phyloP scores from a whole-genome alignment of 1,140 invertebrate genomes.

The Macrocentrus cingulum region DNA sequence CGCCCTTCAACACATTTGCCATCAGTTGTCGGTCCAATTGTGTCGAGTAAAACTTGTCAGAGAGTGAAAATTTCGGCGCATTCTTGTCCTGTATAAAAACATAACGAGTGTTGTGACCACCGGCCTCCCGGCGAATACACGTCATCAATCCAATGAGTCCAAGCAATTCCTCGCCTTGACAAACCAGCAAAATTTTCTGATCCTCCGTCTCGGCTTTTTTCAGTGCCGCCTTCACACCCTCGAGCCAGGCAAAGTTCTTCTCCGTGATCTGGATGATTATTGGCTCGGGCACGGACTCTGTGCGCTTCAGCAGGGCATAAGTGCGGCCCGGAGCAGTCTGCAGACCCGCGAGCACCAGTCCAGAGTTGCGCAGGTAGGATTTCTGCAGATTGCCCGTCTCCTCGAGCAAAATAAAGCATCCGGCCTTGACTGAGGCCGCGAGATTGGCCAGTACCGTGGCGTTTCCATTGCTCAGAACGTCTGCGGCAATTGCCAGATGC shows the following conservation, averaged over 20 bases:
- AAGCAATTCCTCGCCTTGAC: slow-evolving; percentile 65
- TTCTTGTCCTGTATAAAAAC: slow-evolving; percentile 70
- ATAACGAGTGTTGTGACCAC: slow-evolving; percentile 73
- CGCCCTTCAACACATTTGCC: slow-evolving; percentile 79
- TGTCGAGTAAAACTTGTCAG: slow-evolving; percentile 60
- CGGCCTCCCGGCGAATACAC: slow-evolving; percentile 83
- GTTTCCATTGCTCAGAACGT: slow-evolving; percentile 59
- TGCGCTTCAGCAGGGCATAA: slow-evolving; percentile 64
- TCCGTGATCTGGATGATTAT: slow-evolving; percentile 66
- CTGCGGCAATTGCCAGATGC: slow-evolving; percentile 66
- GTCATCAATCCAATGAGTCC: slow-evolving; percentile 85
- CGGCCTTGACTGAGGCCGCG: slow-evolving; percentile 64
- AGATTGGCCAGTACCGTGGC: slow-evolving; percentile 61
- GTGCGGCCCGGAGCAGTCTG: slow-evolving; percentile 63
- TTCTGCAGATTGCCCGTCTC: slow-evolving; percentile 64
- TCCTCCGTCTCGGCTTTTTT: slow-evolving; percentile 62
- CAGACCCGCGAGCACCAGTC: slow-evolving; percentile 60
- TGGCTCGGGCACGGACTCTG: slow-evolving; percentile 46
- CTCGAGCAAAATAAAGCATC: slow-evolving; percentile 78
- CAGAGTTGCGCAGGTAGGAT: slow-evolving; percentile 37
- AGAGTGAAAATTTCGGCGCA: slow-evolving; percentile 65
- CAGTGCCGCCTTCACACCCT: slow-evolving; percentile 72
- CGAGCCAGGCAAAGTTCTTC: slow-evolving; percentile 79
- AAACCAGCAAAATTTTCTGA: slow-evolving; percentile 72
- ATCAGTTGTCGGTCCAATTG: slow-evolving; percentile 78